Conservation (phyloP, 2,888 invertebrate species). For the Microctonus hyperodae region DNA sequence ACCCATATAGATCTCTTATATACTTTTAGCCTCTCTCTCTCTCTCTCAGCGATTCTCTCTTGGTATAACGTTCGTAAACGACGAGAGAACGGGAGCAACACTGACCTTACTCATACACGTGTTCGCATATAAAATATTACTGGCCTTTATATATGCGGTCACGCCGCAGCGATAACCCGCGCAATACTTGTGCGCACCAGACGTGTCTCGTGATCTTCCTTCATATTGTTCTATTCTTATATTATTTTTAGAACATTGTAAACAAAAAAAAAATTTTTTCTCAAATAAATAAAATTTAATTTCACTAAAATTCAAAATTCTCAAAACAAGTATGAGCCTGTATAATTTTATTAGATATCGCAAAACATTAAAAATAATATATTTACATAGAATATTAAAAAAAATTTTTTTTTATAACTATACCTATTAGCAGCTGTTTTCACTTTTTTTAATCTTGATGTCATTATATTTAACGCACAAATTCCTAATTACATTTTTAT, state of each 20-base stretch:
- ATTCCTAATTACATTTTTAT: too few relatives aligned
- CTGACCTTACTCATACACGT: slow-evolving; percentile 60
- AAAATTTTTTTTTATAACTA: too few relatives aligned
- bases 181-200: slow-evolving; percentile 26
- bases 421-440: too few relatives aligned
- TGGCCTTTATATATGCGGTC: slow-evolving; percentile 39
- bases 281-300: too few relatives aligned
- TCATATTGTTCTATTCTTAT: slow-evolving; percentile 14
- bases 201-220: slow-evolving; percentile 3
- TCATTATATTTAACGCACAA: too few relatives aligned
- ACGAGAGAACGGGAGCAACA: slow-evolving; percentile 39
- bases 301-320: too few relatives aligned
- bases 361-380: too few relatives aligned
- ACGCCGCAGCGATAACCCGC: slow-evolving; percentile 41
- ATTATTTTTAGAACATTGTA: not conserved
- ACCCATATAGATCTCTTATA: slow-evolving; percentile 10
- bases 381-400: too few relatives aligned
- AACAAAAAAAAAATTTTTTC: too few relatives aligned
- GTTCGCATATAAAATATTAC: slow-evolving; percentile 56
- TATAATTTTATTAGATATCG: too few relatives aligned
- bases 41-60: not conserved
- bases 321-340: too few relatives aligned
- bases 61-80: slow-evolving; percentile 12
- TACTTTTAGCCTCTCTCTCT: not conserved
- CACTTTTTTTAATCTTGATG: too few relatives aligned